A percentile compares a stretch with the other conserved stretches of the same genome.
These are phyloP conservation scores for Microcebus murinus DNA, from an alignment of 2,113 vertebrate genomes.

Conservation along the genomic window DNA sequence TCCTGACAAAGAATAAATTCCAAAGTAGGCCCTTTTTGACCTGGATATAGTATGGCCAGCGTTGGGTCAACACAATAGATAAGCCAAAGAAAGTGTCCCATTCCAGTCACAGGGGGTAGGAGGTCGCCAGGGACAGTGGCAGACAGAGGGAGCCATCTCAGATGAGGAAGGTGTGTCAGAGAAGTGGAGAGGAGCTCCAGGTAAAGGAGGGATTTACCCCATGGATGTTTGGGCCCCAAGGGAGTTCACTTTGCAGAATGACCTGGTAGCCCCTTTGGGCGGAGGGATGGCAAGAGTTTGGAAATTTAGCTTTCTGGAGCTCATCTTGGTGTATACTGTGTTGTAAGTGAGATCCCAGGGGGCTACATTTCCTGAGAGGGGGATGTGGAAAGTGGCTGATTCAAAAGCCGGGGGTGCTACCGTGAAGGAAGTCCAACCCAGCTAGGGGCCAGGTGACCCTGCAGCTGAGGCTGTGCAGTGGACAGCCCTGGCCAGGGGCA, in stretches of 20 bases:
- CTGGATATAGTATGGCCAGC: not conserved
- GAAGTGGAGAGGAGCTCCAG: too few relatives aligned
- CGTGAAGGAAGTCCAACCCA: not conserved
- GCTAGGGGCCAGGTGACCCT: not conserved
- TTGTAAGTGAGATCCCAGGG: not conserved
- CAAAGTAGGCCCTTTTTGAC: not conserved
- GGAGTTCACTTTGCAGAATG: not conserved
- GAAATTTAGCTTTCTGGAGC: not conserved
- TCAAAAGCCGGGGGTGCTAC: not conserved
- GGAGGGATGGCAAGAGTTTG: not conserved
- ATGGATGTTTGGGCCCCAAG: too few relatives aligned
- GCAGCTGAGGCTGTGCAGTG: not conserved
- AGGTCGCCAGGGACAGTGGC: not conserved
- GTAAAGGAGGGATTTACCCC: too few relatives aligned
- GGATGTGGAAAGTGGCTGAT: not conserved
- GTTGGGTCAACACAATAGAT: not conserved
- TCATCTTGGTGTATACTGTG: not conserved
- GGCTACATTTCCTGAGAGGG: not conserved
- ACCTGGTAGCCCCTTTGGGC: rapidly evolving
- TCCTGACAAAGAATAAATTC: not conserved
- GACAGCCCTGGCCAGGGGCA: not conserved
- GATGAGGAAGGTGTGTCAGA: not conserved
- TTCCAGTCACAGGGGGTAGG: not conserved
- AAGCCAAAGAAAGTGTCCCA: not conserved
- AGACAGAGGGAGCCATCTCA: not conserved